Evolutionary conservation across 23 tunicate species (phyloP).

Genomic region (Styela plicata): DNA sequence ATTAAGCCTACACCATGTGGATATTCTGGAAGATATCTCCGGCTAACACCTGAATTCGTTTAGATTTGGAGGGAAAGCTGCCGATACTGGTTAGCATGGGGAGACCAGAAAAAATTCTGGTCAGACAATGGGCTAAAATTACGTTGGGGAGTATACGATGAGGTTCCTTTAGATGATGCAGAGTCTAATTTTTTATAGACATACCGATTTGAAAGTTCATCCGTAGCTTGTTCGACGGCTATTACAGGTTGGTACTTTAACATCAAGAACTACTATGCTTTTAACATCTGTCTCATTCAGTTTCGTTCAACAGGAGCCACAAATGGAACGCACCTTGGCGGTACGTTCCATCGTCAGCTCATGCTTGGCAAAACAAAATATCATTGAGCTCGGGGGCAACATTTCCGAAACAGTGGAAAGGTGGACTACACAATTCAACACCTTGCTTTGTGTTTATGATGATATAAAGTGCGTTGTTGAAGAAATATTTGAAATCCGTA

Average conservation of each 20-base stretch:
- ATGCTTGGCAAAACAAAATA: background rate
- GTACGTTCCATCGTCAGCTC: no score
- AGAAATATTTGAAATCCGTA: no score
- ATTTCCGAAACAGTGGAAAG: background rate
- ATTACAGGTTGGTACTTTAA: conserved; percentile 50
- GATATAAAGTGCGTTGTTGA: no score
- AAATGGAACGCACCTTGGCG: no score
- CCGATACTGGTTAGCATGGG: conserved; percentile 33
- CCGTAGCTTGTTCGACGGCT: conserved; percentile 65
- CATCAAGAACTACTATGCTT: background rate
- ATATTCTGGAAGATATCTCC: conserved; percentile 62
- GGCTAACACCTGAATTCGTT: conserved; percentile 82
- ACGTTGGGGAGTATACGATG: conserved; percentile 96
- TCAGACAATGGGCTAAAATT: conserved; percentile 89
- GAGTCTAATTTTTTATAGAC: conserved; percentile 52
- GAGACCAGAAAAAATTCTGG: conserved; percentile 49
- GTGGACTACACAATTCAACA: no score
- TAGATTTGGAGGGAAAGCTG: conserved; percentile 38
- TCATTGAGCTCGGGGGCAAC: background rate
- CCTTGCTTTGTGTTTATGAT: no score
- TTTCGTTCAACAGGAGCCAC: background rate
- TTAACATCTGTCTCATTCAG: background rate
- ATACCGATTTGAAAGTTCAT: conserved; percentile 34
- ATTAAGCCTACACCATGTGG: conserved; percentile 95
- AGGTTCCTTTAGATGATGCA: conserved; percentile 35